phyloP scores from a whole-genome alignment of 2,888 invertebrate species.

The Odontocerum albicorne region DNA sequence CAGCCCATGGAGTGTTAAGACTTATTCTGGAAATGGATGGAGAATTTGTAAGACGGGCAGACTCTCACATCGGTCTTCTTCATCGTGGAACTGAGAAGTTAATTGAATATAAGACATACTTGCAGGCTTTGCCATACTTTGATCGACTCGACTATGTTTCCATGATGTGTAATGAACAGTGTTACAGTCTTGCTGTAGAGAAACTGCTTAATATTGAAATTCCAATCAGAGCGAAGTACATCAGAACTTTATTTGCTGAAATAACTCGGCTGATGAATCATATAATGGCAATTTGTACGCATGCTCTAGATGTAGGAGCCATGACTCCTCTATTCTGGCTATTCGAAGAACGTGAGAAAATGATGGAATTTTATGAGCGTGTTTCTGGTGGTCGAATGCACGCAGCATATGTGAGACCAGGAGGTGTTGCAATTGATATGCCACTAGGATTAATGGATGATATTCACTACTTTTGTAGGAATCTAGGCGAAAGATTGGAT shows the following conservation, averaged over 20 bases:
- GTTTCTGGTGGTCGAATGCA: slow-evolving; percentile 99
- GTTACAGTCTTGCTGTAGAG: slow-evolving; percentile 94
- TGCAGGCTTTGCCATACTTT: slow-evolving; percentile 96
- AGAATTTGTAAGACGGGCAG: slow-evolving; percentile 82
- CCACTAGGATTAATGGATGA: slow-evolving; percentile 96
- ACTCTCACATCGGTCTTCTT: slow-evolving; percentile 96
- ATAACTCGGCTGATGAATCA: slow-evolving; percentile 96
- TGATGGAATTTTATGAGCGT: slow-evolving; percentile 99
- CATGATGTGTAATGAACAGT: slow-evolving; percentile 99
- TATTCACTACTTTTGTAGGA: slow-evolving; percentile 86
- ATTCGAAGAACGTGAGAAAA: slow-evolving; percentile 96
- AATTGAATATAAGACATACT: slow-evolving; percentile 98
- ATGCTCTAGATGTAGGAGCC: slow-evolving; percentile 95
- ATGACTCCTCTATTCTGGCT: slow-evolving; percentile 99
- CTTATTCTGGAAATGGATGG: slow-evolving; percentile 84
- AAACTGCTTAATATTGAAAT: slow-evolving; percentile 93
- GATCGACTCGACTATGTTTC: slow-evolving; percentile 98
- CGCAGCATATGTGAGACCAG: slow-evolving; percentile 95
- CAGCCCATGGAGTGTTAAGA: slow-evolving; percentile 89
- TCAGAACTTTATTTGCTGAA: slow-evolving; percentile 91
- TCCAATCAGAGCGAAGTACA: slow-evolving; percentile 91
- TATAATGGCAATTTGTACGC: slow-evolving; percentile 95
- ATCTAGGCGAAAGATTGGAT: slow-evolving; percentile 88
- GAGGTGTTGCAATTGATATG: slow-evolving; percentile 93
- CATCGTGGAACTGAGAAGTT: slow-evolving; percentile 98